Percentiles rank a stretch among this genome's conserved stretches.
These are phyloP conservation scores for Tragelaphus eurycerus DNA, from an alignment of 2,797 vertebrate genomes.

Conservation along the genomic window DNA sequence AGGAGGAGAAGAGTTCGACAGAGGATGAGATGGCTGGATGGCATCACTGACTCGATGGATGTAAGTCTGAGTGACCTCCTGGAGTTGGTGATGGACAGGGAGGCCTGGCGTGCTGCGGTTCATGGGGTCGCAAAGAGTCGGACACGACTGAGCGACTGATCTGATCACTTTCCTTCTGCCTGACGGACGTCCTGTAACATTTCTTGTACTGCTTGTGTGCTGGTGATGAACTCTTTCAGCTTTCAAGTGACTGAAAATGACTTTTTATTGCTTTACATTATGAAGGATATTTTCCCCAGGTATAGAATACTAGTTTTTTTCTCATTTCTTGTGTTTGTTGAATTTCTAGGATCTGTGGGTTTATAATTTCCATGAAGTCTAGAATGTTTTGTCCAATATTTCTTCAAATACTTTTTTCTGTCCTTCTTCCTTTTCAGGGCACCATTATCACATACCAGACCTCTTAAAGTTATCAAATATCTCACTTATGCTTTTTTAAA, in stretches of 20 bases:
- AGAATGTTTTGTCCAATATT: background rate
- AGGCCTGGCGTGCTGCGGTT: too few species aligned
- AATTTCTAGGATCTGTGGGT: background rate
- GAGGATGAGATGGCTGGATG: too few species aligned
- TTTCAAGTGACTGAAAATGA: background rate
- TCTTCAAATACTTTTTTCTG: background rate
- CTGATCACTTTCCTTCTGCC: background rate
- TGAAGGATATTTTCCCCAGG: background rate
- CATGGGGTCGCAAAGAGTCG: too few species aligned
- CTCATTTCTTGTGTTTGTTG: constrained; percentile 1
- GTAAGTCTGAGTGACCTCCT: too few species aligned
- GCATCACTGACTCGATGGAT: too few species aligned
- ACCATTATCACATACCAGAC: background rate
- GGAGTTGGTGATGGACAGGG: too few species aligned
- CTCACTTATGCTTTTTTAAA: background rate
- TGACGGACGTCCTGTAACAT: background rate
- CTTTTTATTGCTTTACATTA: constrained; percentile 6
- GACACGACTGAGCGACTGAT: too few species aligned
- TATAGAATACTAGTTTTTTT: constrained; percentile 14
- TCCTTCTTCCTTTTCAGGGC: background rate
- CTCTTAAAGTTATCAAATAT: background rate
- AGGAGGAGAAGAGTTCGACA: too few species aligned
- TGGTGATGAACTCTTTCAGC: background rate
- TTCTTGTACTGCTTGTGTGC: background rate
- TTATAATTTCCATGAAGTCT: background rate